Evolutionary conservation across 1,140 invertebrate species (phyloP), one percentile per base, ranked within the genome.

Genomic region (Mya arenaria): DNA sequence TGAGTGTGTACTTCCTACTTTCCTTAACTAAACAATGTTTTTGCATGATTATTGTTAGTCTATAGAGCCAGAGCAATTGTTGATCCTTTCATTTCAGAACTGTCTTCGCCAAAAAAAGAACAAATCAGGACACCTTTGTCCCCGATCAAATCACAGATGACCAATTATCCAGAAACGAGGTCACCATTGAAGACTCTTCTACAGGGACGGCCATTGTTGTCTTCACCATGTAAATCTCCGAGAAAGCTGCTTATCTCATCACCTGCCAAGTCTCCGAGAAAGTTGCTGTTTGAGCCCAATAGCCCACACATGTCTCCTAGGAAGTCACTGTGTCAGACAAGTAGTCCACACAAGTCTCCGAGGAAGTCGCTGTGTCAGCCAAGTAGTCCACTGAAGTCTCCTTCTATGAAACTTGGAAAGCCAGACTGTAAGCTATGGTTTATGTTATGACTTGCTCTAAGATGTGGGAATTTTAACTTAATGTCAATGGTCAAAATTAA

Each of bases 371-470:
- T n/a, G n/a, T n/a, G n/a, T n/a, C 8, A 69, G 55, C n/a, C 48
- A 52, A 10, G 56, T 3, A 75, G 52, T 10, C 73, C 73, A 25
- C 0, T 56, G 1, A 69, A 80, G 41, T 80, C 77, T 1, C 77
- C 65, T n/a, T 23, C 23, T 23, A n/a, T 80, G 52, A 80, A 71
- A 48, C 32, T 80, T 28, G 65, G 36, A 30, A 80, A 37, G 48
- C 77, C 6, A 19, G 66, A 80, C 17, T 80, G 77, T 80, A 80
- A 71, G 77, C 62, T n/a, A n/a, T n/a, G n/a, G n/a, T n/a, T n/a
- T n/a, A n/a, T n/a, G n/a, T n/a, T n/a, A n/a, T n/a, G n/a, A n/a
- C n/a, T n/a, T n/a, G n/a, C n/a, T n/a, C n/a, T n/a, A n/a, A n/a
- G n/a, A n/a, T n/a, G n/a, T n/a, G n/a, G n/a, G n/a, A n/a, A n/a